These are phyloP conservation scores for Plebejus argus DNA, from an alignment of 2,888 invertebrate genomes.

Conservation along the genomic window DNA sequence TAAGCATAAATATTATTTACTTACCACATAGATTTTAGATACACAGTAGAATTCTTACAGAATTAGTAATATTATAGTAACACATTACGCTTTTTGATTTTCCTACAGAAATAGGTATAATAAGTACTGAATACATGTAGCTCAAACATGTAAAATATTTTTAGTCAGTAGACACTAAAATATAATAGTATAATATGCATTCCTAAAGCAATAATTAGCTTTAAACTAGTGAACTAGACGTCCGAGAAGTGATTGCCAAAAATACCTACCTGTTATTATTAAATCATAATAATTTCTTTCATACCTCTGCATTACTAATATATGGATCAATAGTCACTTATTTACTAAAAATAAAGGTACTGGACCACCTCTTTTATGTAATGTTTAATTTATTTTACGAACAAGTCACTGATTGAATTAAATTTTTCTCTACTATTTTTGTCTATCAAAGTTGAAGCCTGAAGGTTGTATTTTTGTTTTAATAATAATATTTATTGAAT, in stretches of 20 bases:
- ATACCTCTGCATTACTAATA: background rate
- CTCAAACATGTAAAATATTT: background rate
- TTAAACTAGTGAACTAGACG: conserved; percentile 30
- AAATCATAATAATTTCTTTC: background rate
- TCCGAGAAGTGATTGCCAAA: conserved; percentile 26
- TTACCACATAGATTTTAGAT: background rate
- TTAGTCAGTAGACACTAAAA: background rate
- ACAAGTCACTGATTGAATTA: background rate
- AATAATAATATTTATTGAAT: background rate
- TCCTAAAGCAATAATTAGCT: conserved; percentile 17
- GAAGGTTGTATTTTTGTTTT: background rate
- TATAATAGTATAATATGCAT: background rate
- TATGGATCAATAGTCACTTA: background rate
- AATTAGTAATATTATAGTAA: background rate
- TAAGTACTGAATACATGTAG: background rate
- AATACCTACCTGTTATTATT: background rate
- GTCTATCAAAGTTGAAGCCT: background rate
- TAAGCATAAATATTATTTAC: background rate
- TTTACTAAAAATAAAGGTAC: background rate
- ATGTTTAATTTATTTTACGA: no score
- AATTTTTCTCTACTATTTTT: background rate
- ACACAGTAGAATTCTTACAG: background rate
- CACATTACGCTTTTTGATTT: conserved; percentile 3
- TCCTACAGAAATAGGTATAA: background rate
- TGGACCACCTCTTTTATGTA: background rate